A percentile compares a stretch with the other conserved stretches of the same genome.
Conservation (phyloP, 2,113 vertebrate species). For the Thomomys bottae region DNA sequence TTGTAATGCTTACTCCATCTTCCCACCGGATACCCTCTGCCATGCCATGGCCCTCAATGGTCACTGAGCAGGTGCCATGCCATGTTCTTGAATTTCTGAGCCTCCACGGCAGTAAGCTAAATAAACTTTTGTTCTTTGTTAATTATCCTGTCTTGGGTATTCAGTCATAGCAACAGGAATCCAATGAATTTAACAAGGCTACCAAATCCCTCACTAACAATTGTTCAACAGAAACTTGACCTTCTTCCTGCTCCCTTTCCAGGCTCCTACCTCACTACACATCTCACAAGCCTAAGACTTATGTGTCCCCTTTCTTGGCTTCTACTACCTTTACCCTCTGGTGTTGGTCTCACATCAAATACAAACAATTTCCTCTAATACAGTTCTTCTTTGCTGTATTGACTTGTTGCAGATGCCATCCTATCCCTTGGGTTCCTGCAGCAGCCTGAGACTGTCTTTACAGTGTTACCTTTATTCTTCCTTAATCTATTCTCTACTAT, state of each 20-base stretch:
- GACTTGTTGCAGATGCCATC: not conserved
- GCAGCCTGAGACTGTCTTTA: not conserved
- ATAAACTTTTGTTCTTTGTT: not conserved
- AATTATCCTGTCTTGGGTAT: not conserved
- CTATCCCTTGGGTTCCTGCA: not conserved
- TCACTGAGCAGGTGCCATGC: not conserved
- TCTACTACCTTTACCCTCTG: not conserved
- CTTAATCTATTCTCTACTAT: not conserved
- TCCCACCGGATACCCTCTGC: not conserved
- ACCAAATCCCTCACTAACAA: not conserved
- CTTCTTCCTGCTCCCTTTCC: not conserved
- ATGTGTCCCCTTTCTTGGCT: not conserved
- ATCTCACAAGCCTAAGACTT: not conserved
- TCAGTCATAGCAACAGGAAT: not conserved
- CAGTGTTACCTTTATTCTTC: not conserved
- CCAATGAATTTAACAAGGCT: not conserved
- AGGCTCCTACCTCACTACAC: not conserved
- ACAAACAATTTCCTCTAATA: not conserved
- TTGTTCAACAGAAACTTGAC: not conserved
- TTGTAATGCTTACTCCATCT: not conserved
- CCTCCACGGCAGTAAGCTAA: not conserved
- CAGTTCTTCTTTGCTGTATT: not conserved
- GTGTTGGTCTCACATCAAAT: not conserved
- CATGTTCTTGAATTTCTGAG: not conserved
- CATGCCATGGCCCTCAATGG: not conserved